Evolutionary conservation across 2,113 vertebrate species (phyloP), one percentile per base, ranked within the genome.

Genomic region (Pangasianodon gigas): DNA sequence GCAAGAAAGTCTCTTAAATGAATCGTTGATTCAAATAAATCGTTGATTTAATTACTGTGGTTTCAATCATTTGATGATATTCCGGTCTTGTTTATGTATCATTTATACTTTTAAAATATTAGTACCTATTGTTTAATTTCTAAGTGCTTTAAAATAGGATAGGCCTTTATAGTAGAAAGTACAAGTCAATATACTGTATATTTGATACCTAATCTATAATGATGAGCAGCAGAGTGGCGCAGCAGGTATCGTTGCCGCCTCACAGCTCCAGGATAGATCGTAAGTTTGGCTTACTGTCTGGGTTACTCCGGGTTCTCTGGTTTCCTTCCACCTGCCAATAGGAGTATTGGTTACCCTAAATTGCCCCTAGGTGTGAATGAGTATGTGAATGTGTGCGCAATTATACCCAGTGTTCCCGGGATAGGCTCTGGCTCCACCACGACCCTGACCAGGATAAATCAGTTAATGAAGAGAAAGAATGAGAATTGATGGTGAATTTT

Each of bases 61-160:
- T 84, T 84, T 65, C 19, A 37, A 74, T 32, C 13, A 41, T 79
- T 87, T 84, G 7, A 54, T 24, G n/a, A 83, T 69, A 58, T 62
- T 26, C 51, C 9, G 71, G 69, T 82, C 24, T 37, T 32, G 44
- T 18, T 74, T 58, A 44, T 13, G 37, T 52, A 67, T 58, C 2
- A 58, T 44, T 87, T 81, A 69, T 56, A 24, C 26, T 44, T 37
- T 37, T 37, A 37, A 37, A 37, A 7, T 56, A 91, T 89, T 87
- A 87, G 46, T 65, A 52, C 44, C 24, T 84, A 7, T 51, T 58
- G 74, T 89, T 32, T 84, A 77, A 65, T 69, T 87, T 74, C 24
- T 77, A 83, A 87, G 87, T 90, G 65, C 65, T 86, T 51, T 52
- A 81, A 54, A 71, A 82, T 18, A 46, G 24, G n/a, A 51, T 16